phyloP scores from a whole-genome alignment of 1,140 invertebrate species.

The Idris sp. region DNA sequence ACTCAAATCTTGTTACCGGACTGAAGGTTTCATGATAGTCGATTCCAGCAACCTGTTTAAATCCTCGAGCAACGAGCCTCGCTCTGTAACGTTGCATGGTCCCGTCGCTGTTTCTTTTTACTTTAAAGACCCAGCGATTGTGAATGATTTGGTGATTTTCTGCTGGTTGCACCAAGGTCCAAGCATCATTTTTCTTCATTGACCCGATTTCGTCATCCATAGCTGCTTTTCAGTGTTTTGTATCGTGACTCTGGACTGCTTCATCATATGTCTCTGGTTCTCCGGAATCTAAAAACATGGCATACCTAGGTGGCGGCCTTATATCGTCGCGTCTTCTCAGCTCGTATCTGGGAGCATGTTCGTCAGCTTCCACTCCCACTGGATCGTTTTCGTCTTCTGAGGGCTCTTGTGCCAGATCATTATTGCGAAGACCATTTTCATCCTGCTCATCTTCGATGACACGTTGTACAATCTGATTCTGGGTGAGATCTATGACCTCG shows the following conservation, averaged over 20 bases:
- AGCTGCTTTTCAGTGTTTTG: neutral
- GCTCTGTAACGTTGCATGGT: slow-evolving; percentile 36
- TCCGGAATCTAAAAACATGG: neutral
- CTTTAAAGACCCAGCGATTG: slow-evolving; percentile 23
- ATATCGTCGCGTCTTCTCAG: neutral
- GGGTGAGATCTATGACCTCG: no score
- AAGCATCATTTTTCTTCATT: slow-evolving; percentile 1
- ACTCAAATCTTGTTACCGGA: slow-evolving; percentile 6
- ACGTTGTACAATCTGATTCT: no score
- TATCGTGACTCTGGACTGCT: slow-evolving; percentile 52
- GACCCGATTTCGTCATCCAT: slow-evolving; percentile 11
- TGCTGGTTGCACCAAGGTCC: slow-evolving; percentile 1
- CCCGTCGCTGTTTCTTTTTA: slow-evolving; percentile 61
- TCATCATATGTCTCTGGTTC: neutral
- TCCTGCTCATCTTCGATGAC: no score
- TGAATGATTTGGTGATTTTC: slow-evolving; percentile 1
- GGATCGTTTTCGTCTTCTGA: neutral
- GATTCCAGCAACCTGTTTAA: slow-evolving; percentile 60
- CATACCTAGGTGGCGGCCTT: neutral
- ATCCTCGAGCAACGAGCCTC: slow-evolving; percentile 62
- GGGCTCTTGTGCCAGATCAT: no score
- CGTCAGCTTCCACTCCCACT: neutral
- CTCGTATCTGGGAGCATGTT: no score
- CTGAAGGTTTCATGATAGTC: slow-evolving; percentile 58
- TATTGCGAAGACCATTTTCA: no score